Evolutionary conservation across 2,113 vertebrate species (phyloP).

Genomic region (Macroglossus sobrinus): DNA sequence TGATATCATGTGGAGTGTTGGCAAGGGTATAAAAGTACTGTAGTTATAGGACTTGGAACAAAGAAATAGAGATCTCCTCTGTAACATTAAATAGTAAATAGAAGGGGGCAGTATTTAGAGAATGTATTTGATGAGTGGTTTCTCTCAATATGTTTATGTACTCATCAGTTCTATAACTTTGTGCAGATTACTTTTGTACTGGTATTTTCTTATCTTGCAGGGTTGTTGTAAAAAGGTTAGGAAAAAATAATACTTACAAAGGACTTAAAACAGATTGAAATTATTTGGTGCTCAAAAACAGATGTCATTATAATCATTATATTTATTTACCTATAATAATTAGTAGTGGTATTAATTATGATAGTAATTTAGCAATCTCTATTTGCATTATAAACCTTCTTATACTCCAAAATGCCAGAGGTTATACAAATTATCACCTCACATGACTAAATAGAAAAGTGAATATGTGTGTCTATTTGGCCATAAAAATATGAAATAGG

Average conservation of each 20-base stretch:
- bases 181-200: neutral
- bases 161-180: neutral
- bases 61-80: neutral
- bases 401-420: neutral
- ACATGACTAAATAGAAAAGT: neutral
- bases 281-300: neutral
- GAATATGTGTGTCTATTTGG: neutral
- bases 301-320: neutral
- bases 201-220: neutral
- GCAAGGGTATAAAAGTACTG: neutral
- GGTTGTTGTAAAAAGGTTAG: neutral
- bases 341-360: neutral
- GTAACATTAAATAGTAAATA: neutral
- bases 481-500: neutral
- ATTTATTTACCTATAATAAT: neutral
- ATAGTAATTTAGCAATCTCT: neutral
- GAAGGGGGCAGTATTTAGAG: neutral
- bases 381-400: neutral
- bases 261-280: neutral
- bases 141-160: neutral
- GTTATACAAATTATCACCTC: neutral
- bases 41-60: neutral
- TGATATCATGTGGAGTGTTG: neutral
- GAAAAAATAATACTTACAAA: neutral
- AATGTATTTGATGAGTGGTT: neutral